Base-by-base conservation (phyloP, 2,888 invertebrate genomes). In the Standfussiana lucernea region DNA sequence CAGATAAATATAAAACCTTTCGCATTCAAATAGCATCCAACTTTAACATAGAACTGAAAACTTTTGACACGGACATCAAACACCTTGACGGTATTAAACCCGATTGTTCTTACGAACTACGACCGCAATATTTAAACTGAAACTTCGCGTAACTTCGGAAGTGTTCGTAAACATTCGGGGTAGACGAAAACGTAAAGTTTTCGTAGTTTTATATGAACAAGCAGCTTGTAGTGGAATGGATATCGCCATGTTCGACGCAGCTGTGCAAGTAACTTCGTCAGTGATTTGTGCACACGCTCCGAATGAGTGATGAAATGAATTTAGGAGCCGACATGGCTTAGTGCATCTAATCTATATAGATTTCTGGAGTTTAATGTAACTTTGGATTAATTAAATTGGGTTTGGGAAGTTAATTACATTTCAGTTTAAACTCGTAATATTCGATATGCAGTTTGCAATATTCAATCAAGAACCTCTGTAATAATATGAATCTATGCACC, bases 171-270 rank as follows among this genome's bases (percentile, higher is more conserved):
- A 77, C 32, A 74, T 77, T 69, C 77, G 61, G 77, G 24, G 42
- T 42, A 61, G 40, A 53, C 59, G 72, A 69, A 72, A 75, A 76
- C 76, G 65, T 72, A 68, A 75, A 72, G 68, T 81, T 79, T 72
- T 70, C n/a, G 28, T 74, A 82, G 70, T 21, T 72, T 74, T 83
- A 77, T 85, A 79, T 75, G 81, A 82, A 71, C 79, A 78, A 78
- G 81, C 67, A 74, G 62, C 78, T 85, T 83, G 86, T 80, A 80
- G 75, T 69, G 75, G 67, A 87, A 85, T 78, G 79, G 85, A 88
- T 90, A 88, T 85, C 82, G 84, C 76, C 82, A 85, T 89, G 89
- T 90, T 86, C 82, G 83, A 88, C 89, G 77, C 93, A 93, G 90
- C 90, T 93, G 93, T 71, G 86, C 80, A 64, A 77, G 77, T 77